Evolutionary conservation across 2,888 invertebrate genomes (phyloP).

Genomic region (Rosalia funebris): DNA sequence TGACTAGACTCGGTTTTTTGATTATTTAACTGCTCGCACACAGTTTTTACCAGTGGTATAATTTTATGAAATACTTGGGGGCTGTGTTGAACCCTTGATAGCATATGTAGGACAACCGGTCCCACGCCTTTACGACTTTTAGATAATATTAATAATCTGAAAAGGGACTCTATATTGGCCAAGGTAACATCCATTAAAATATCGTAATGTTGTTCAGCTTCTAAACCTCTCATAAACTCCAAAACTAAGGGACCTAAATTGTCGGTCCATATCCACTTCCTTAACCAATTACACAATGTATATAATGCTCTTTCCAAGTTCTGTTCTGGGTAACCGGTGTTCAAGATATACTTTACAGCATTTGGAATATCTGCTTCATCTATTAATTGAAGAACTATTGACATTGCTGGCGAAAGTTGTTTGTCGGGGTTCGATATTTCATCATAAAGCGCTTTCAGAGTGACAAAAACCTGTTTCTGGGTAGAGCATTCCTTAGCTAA

Average conservation of each 20-base stretch:
- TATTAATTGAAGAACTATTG: slow-evolving; percentile 69
- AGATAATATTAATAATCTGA: slow-evolving; percentile 68
- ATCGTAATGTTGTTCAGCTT: slow-evolving; percentile 59
- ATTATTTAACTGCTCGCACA: slow-evolving; percentile 68
- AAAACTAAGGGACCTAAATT: slow-evolving; percentile 75
- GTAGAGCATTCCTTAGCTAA: slow-evolving; percentile 58
- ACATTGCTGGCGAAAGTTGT: slow-evolving; percentile 69
- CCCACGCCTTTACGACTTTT: slow-evolving; percentile 68
- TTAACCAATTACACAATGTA: slow-evolving; percentile 76
- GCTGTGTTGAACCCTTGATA: slow-evolving; percentile 71
- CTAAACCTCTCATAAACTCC: slow-evolving; percentile 72
- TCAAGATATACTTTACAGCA: slow-evolving; percentile 65
- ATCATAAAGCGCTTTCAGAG: slow-evolving; percentile 70
- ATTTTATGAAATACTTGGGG: slow-evolving; percentile 65
- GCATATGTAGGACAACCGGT: slow-evolving; percentile 72
- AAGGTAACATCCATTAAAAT: slow-evolving; percentile 70
- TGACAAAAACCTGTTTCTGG: slow-evolving; percentile 67
- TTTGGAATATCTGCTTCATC: slow-evolving; percentile 45
- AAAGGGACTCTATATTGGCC: slow-evolving; percentile 70
- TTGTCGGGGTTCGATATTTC: slow-evolving; percentile 71
- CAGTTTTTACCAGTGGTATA: slow-evolving; percentile 62
- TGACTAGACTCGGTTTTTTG: slow-evolving; percentile 67
- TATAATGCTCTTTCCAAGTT: slow-evolving; percentile 72
- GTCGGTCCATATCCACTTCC: slow-evolving; percentile 71
- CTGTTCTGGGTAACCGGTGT: slow-evolving; percentile 62